A percentile compares a stretch with the other conserved stretches of the same genome.
Evolutionary conservation across 1,140 invertebrate species (phyloP).

Genomic region (Drosophila sechellia): DNA sequence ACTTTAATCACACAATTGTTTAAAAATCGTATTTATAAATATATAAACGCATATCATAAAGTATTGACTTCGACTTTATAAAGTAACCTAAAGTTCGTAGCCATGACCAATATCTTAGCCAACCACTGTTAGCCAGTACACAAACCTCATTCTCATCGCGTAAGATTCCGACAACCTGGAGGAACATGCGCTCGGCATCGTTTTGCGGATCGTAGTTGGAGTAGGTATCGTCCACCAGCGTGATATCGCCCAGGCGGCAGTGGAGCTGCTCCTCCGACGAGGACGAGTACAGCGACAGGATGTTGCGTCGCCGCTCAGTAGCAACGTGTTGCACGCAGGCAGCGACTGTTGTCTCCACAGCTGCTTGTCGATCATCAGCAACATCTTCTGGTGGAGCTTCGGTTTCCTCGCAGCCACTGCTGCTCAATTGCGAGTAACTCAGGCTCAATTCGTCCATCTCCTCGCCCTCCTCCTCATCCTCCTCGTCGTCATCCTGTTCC

Average conservation of each 20-base stretch:
- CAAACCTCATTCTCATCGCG: constrained; percentile 84
- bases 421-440: constrained; percentile 78
- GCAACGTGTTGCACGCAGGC: constrained; percentile 50
- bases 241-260: constrained; percentile 78
- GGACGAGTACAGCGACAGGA: constrained; percentile 69
- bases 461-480: constrained; percentile 45
- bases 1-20: no score
- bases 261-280: constrained; percentile 76
- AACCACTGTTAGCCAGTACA: constrained; percentile 48
- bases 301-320: constrained; percentile 55
- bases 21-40: no score
- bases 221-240: constrained; percentile 81
- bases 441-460: constrained; percentile 65
- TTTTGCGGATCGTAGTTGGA: constrained; percentile 82
- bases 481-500: constrained; percentile 61
- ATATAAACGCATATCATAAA: no score
- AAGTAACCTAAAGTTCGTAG: no score
- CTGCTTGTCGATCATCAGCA: not conserved
- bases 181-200: constrained; percentile 83
- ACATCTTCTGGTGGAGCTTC: constrained; percentile 28
- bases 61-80: no score
- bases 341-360: constrained; percentile 7
- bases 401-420: constrained; percentile 72
- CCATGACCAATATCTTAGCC: not conserved
- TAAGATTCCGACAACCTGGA: constrained; percentile 83